phyloP scores from a whole-genome alignment of 2,888 invertebrate species.

The Leptura quadrifasciata region DNA sequence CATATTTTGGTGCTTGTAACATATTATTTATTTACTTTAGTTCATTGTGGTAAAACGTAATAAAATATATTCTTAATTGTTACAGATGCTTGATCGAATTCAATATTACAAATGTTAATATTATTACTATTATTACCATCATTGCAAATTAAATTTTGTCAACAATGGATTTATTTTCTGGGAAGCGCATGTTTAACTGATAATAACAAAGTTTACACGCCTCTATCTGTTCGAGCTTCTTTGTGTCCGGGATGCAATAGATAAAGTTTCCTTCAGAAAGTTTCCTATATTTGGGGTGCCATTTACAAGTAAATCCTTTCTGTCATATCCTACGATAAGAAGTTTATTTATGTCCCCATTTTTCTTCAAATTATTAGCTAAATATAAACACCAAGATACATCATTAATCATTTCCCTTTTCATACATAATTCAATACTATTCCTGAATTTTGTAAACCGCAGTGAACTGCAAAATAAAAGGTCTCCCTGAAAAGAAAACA shows the following conservation, averaged over 20 bases:
- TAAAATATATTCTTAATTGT: too few relatives aligned
- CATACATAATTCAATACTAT: constrained; percentile 56
- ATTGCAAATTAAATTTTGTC: too few relatives aligned
- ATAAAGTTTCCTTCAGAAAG: constrained; percentile 11
- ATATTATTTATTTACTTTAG: too few relatives aligned
- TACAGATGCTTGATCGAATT: too few relatives aligned
- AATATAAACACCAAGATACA: constrained; percentile 50
- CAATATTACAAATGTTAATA: too few relatives aligned
- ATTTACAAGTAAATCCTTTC: constrained; percentile 33
- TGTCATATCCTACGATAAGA: constrained; percentile 29
- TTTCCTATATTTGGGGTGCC: constrained; percentile 13
- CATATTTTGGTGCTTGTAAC: too few relatives aligned
- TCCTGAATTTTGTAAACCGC: constrained; percentile 42
- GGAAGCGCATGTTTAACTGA: too few relatives aligned
- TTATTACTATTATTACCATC: too few relatives aligned
- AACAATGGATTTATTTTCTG: too few relatives aligned
- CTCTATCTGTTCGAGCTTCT: background rate
- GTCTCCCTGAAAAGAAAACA: constrained; percentile 47
- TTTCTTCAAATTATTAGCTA: constrained; percentile 44
- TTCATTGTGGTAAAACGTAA: too few relatives aligned
- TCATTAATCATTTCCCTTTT: constrained; percentile 54
- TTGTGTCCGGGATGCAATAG: background rate
- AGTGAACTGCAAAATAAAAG: constrained; percentile 50
- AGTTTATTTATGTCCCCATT: constrained; percentile 32
- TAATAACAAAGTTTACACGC: background rate